Conservation (phyloP, 2,797 vertebrate species). For the Xenops minutus region DNA sequence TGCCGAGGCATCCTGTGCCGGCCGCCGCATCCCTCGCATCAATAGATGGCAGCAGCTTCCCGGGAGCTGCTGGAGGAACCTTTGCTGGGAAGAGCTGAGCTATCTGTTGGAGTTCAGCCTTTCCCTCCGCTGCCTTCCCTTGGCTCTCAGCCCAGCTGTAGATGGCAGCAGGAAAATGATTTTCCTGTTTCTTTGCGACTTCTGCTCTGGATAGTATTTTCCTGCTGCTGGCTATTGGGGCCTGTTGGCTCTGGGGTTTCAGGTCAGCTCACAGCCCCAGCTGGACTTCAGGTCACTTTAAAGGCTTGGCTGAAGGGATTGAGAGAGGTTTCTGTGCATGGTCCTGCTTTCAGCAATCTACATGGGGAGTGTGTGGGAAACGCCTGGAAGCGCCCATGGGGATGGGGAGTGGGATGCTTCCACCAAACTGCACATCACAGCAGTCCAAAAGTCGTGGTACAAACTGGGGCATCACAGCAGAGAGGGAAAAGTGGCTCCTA, state of each 20-base stretch:
- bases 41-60: constrained; percentile 63
- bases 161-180: constrained; percentile 55
- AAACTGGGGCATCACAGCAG: background rate
- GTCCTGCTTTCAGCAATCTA: background rate
- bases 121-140: background rate
- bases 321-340: background rate
- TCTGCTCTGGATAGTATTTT: background rate
- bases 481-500: background rate
- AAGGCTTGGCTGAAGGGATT: background rate
- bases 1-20: background rate
- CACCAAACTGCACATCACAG: background rate
- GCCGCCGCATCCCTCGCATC: background rate
- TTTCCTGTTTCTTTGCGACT: background rate
- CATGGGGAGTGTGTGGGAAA: rapidly evolving
- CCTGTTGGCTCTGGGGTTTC: background rate
- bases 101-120: rapidly evolving
- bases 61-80: background rate
- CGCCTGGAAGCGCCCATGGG: rapidly evolving
- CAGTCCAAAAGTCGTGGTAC: background rate
- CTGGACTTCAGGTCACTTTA: background rate
- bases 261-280: background rate
- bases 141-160: background rate
- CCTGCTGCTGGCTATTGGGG: background rate
- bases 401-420: background rate
- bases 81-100: background rate